Evolutionary conservation across 2,888 invertebrate species (phyloP).

Genomic region (Tryphoninae sp.): DNA sequence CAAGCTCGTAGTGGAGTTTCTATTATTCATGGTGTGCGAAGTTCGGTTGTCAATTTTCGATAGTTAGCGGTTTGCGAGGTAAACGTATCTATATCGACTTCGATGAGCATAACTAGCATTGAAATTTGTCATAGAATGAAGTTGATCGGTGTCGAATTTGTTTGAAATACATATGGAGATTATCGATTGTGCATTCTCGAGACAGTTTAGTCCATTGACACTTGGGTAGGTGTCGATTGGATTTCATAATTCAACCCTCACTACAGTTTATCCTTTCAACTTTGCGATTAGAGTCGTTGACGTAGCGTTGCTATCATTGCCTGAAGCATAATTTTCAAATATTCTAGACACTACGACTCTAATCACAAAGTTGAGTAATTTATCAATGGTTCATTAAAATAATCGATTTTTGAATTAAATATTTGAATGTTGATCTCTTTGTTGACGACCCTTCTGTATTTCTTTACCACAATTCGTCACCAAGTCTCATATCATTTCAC

Average conservation of each 20-base stretch:
- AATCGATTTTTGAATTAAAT: too few species aligned
- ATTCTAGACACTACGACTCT: too few species aligned
- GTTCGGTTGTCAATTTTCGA: conserved; percentile 8
- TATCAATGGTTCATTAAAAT: too few species aligned
- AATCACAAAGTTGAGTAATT: too few species aligned
- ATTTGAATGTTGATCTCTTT: neutral
- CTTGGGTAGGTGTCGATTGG: neutral
- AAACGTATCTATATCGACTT: neutral
- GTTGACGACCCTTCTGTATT: neutral
- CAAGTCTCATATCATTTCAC: neutral
- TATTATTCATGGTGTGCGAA: conserved; percentile 1
- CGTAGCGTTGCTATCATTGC: too few species aligned
- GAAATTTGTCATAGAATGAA: neutral
- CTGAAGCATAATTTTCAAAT: too few species aligned
- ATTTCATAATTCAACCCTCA: too few species aligned
- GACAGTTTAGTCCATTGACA: neutral
- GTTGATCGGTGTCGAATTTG: neutral
- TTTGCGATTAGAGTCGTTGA: too few species aligned
- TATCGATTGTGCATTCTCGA: neutral
- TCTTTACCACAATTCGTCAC: conserved; percentile 6
- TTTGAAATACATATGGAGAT: neutral
- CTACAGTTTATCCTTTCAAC: too few species aligned
- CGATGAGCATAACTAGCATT: neutral
- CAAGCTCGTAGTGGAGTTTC: neutral
- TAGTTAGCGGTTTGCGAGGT: neutral